phyloP scores from a whole-genome alignment of 2,797 vertebrate genomes.

The Diplodus puntazzo region DNA sequence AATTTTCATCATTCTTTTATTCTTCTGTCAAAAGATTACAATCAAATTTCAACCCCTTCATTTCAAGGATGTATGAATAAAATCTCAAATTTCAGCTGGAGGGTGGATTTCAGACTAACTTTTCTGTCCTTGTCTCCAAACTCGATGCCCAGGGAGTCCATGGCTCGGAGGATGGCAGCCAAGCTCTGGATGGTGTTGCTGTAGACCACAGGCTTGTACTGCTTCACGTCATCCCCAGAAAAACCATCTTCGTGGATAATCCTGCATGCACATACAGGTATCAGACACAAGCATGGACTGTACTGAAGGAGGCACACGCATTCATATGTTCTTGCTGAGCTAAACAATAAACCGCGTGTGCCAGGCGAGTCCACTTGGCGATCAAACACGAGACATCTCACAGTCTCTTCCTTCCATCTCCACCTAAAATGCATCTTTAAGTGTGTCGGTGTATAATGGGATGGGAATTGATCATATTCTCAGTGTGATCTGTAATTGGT shows the following conservation, averaged over 20 bases:
- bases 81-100: constrained; percentile 1
- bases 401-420: constrained; percentile 10
- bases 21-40: too few relatives aligned
- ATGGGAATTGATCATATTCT: constrained; percentile 59
- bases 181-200: constrained; percentile 99
- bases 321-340: constrained; percentile 52
- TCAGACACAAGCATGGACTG: constrained; percentile 55
- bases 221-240: constrained; percentile 97
- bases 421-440: constrained; percentile 40
- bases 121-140: constrained; percentile 95
- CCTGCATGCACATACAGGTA: constrained; percentile 83
- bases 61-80: not conserved
- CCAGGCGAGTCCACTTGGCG: constrained; percentile 3
- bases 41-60: not conserved
- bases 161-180: constrained; percentile 95
- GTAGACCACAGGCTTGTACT: constrained; percentile 98
- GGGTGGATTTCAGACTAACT: constrained; percentile 82
- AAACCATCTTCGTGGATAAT: constrained; percentile 99
- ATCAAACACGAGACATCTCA: constrained; percentile 1
- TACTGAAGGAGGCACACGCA: constrained; percentile 40
- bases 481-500: constrained; percentile 59
- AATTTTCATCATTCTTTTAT: not conserved
- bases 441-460: constrained; percentile 48
- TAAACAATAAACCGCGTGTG: constrained; percentile 17
- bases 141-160: constrained; percentile 96